These are phyloP conservation scores for Triops cancriformis DNA, from an alignment of 1,140 invertebrate genomes.

Conservation along the genomic window DNA sequence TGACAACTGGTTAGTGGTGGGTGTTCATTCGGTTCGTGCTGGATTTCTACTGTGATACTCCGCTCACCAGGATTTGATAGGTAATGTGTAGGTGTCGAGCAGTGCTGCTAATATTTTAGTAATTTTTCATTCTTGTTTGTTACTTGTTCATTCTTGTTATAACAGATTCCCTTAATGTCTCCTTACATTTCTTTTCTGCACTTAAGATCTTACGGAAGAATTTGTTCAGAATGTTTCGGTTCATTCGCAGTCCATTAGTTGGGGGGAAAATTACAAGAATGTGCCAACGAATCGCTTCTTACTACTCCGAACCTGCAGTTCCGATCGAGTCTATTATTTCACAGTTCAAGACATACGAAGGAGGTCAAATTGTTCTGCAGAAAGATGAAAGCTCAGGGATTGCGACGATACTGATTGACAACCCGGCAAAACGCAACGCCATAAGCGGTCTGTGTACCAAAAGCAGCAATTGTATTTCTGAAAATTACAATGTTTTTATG, in stretches of 20 bases:
- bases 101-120: too few species aligned
- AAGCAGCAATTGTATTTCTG: neutral
- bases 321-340: neutral
- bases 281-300: neutral
- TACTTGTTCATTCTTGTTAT: too few species aligned
- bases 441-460: conserved; percentile 37
- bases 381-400: conserved; percentile 43
- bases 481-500: conserved; percentile 30
- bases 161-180: too few species aligned
- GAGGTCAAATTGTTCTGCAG: conserved; percentile 41
- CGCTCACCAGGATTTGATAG: too few species aligned
- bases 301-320: conserved; percentile 13
- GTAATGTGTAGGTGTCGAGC: too few species aligned
- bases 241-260: neutral
- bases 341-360: conserved; percentile 29
- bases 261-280: neutral
- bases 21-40: too few species aligned
- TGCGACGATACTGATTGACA: conserved; percentile 42
- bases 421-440: conserved; percentile 45
- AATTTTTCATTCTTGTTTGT: too few species aligned
- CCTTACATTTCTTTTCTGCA: too few species aligned
- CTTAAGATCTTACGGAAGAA: too few species aligned
- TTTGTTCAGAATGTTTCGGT: neutral
- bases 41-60: too few species aligned
- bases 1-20: too few species aligned